Conservation (phyloP, 2,797 vertebrate genomes). For the Lemur catta region DNA sequence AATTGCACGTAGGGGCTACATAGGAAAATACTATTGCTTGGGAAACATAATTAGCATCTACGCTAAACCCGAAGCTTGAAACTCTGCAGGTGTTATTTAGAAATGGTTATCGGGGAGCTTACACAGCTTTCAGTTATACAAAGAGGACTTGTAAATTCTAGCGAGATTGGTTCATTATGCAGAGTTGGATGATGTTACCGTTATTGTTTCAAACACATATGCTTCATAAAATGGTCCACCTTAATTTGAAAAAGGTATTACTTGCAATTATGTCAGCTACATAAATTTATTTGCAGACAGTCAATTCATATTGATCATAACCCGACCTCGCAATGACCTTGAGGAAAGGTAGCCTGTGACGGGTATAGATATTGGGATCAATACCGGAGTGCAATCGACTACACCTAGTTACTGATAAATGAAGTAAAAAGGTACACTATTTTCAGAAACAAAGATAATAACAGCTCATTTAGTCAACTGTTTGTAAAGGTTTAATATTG, state of each 20-base stretch:
- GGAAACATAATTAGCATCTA: constrained; percentile 46
- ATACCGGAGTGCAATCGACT: constrained; percentile 89
- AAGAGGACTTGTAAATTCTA: constrained; percentile 46
- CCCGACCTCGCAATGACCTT: constrained; percentile 90
- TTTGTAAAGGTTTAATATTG: constrained; percentile 88
- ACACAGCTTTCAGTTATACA: constrained; percentile 46
- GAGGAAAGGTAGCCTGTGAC: constrained; percentile 87
- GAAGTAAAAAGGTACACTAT: constrained; percentile 84
- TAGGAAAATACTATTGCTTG: constrained; percentile 42
- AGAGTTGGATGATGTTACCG: background rate
- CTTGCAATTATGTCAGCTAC: constrained; percentile 88
- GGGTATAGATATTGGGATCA: constrained; percentile 92
- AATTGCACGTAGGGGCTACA: constrained; percentile 38
- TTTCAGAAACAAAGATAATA: constrained; percentile 88
- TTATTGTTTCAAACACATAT: constrained; percentile 64
- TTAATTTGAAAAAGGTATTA: constrained; percentile 87
- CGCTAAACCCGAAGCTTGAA: constrained; percentile 55
- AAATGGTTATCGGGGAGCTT: constrained; percentile 52
- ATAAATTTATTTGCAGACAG: constrained; percentile 91
- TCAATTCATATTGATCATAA: constrained; percentile 93
- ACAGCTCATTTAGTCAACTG: constrained; percentile 85
- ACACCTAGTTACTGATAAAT: constrained; percentile 90
- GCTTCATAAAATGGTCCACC: constrained; percentile 83
- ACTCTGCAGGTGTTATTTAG: constrained; percentile 70
- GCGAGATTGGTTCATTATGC: constrained; percentile 55